A percentile compares a stretch with the other conserved stretches of the same genome.
Conservation (phyloP, 2,113 vertebrate genomes). For the Paratilapia polleni region DNA sequence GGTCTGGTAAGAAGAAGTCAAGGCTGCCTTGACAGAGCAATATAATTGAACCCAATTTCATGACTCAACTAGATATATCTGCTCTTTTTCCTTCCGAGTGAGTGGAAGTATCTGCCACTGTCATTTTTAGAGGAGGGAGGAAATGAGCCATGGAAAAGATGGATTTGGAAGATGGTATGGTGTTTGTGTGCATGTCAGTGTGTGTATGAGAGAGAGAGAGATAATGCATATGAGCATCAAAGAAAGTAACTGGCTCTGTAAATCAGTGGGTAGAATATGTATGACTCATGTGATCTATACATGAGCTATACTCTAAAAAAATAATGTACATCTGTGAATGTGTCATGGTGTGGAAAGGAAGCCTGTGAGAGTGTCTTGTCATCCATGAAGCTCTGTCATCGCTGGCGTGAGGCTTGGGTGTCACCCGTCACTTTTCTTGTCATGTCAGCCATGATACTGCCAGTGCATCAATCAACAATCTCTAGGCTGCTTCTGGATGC, state of each 20-base stretch:
- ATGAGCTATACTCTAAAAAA: slow-evolving; percentile 4
- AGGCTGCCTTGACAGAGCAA: slow-evolving; percentile 64
- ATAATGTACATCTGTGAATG: neutral
- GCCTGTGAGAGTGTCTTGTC: slow-evolving; percentile 11
- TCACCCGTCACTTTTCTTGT: slow-evolving; percentile 65
- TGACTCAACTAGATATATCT: slow-evolving; percentile 68
- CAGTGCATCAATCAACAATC: slow-evolving; percentile 52
- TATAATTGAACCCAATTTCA: slow-evolving; percentile 71
- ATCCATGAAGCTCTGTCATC: slow-evolving; percentile 25
- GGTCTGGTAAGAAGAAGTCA: slow-evolving; percentile 64
- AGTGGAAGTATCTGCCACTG: slow-evolving; percentile 71
- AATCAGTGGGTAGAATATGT: neutral
- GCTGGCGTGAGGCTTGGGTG: slow-evolving; percentile 45
- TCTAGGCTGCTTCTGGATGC: slow-evolving; percentile 22
- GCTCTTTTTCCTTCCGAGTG: slow-evolving; percentile 60
- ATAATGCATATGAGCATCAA: slow-evolving; percentile 12
- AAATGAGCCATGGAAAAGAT: slow-evolving; percentile 71
- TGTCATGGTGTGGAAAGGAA: neutral
- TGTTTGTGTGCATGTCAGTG: slow-evolving; percentile 21
- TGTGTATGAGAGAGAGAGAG: neutral
- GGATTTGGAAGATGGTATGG: slow-evolving; percentile 52
- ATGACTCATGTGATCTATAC: neutral
- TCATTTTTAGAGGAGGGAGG: slow-evolving; percentile 57
- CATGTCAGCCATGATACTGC: slow-evolving; percentile 58
- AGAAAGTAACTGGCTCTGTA: neutral